A percentile compares a stretch with the other conserved stretches of the same genome.
Conservation (phyloP, 2,113 vertebrate genomes). For the Microcebus griseorufus region DNA sequence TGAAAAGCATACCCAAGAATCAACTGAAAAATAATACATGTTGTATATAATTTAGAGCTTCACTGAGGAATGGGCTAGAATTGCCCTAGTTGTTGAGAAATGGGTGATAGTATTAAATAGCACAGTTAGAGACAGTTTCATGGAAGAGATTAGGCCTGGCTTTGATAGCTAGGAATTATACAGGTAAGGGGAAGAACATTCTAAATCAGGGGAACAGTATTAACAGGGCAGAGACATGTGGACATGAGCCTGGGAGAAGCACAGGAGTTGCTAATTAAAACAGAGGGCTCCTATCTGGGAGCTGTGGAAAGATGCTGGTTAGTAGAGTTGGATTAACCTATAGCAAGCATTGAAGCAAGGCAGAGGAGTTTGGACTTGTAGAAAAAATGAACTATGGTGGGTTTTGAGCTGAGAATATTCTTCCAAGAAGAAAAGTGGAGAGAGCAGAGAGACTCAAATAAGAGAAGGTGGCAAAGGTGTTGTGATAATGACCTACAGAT, state of each 20-base stretch:
- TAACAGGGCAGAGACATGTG: not conserved
- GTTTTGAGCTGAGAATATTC: not conserved
- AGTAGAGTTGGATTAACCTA: not conserved
- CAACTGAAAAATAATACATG: not conserved
- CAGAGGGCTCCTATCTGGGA: not conserved
- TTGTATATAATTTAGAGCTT: not conserved
- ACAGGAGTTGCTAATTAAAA: not conserved
- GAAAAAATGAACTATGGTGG: not conserved
- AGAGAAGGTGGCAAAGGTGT: not conserved
- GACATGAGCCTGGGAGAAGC: not conserved
- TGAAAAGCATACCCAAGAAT: not conserved
- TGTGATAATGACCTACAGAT: not conserved
- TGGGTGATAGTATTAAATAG: not conserved
- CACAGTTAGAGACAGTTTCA: not conserved
- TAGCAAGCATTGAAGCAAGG: not conserved
- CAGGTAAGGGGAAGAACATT: not conserved
- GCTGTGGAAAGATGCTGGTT: not conserved
- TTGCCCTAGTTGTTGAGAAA: not conserved
- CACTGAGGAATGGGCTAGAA: not conserved
- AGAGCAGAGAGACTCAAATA: not conserved
- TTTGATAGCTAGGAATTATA: not conserved
- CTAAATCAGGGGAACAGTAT: not conserved
- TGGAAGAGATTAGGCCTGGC: not conserved
- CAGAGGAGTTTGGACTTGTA: not conserved
- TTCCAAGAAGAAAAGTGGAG: not conserved